Percentiles rank a stretch among this genome's conserved stretches.
Conservation (phyloP, 1,140 invertebrate genomes). For the Papilio glaucus region DNA sequence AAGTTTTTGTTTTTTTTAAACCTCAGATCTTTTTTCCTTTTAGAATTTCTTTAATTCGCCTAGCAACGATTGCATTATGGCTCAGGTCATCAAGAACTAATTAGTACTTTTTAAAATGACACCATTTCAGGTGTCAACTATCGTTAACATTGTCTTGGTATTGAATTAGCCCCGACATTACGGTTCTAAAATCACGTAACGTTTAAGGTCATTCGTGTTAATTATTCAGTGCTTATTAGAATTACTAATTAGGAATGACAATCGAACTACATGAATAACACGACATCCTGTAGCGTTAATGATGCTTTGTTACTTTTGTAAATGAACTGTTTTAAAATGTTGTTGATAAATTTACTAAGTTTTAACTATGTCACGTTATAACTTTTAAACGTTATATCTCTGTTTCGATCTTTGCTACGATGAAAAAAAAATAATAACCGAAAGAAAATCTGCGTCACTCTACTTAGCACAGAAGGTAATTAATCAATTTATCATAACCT, state of each 20-base stretch:
- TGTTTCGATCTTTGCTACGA: no score
- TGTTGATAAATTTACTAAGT: not conserved
- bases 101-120: not conserved
- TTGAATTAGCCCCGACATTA: slow-evolving; percentile 42
- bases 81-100: not conserved
- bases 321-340: not conserved
- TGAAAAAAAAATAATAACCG: no score
- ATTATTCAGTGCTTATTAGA: slow-evolving; percentile 51
- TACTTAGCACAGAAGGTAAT: no score
- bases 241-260: slow-evolving; percentile 48
- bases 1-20: no score
- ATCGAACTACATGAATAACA: slow-evolving; percentile 13
- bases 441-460: no score
- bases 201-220: slow-evolving; percentile 36
- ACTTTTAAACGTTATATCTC: no score
- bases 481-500: no score
- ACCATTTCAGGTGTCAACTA: not conserved
- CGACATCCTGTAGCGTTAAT: not conserved
- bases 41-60: no score
- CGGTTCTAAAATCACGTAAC: slow-evolving; percentile 4
- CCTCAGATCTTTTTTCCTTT: no score
- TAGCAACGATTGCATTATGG: not conserved
- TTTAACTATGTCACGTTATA: not conserved
- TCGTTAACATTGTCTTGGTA: slow-evolving; percentile 22
- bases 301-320: not conserved